Evolutionary conservation across 2,888 invertebrate genomes (phyloP).

Genomic region (Dusona sp.): DNA sequence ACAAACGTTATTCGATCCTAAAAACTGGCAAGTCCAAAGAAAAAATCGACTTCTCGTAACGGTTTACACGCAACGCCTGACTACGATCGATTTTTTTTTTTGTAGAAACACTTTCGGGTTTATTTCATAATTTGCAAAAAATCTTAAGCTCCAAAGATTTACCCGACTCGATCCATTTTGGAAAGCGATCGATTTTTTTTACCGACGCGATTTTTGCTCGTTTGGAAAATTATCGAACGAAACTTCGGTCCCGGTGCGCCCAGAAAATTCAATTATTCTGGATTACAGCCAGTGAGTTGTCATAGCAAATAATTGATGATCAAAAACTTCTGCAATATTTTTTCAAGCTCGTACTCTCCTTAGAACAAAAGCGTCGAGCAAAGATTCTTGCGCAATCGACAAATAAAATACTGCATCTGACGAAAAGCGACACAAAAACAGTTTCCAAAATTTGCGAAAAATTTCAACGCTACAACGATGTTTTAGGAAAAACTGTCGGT

Average conservation of each 20-base stretch:
- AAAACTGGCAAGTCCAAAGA: conserved; percentile 53
- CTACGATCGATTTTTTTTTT: conserved; percentile 27
- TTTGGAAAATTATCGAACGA: conserved; percentile 73
- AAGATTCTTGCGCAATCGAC: neutral
- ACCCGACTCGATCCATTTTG: conserved; percentile 70
- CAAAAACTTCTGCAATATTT: conserved; percentile 5
- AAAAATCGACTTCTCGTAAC: neutral
- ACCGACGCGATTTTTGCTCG: conserved; percentile 72
- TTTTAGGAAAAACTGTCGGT: neutral
- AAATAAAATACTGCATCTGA: neutral
- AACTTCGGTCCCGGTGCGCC: conserved; percentile 70
- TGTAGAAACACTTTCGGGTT: conserved; percentile 21
- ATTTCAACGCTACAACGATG: neutral
- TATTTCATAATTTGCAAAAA: conserved; percentile 19
- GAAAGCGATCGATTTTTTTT: conserved; percentile 74
- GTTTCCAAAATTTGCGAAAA: neutral
- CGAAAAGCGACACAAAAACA: conserved; percentile 1
- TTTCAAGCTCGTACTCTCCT: neutral
- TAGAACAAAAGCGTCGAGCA: conserved; percentile 33
- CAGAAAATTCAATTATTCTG: conserved; percentile 76
- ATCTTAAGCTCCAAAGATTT: conserved; percentile 63
- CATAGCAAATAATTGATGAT: conserved; percentile 15
- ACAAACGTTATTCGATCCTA: conserved; percentile 71
- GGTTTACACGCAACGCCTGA: conserved; percentile 23
- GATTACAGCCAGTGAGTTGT: conserved; percentile 72